Conservation (phyloP, 2,797 vertebrate genomes). For the Pangasius larnaudii region DNA sequence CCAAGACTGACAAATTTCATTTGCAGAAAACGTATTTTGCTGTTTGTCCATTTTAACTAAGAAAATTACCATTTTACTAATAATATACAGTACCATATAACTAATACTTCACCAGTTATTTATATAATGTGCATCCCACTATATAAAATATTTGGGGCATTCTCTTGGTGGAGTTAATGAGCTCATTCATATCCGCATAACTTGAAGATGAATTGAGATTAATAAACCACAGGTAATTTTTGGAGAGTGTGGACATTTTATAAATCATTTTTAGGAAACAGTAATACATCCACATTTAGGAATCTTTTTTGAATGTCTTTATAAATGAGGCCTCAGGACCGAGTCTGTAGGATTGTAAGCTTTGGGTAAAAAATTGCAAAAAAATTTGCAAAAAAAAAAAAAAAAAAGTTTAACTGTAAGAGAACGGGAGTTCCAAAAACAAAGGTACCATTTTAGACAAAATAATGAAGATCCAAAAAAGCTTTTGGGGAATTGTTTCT, state of each 20-base stretch:
- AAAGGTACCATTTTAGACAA: background rate
- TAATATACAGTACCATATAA: background rate
- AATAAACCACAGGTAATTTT: background rate
- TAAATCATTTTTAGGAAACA: background rate
- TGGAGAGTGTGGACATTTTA: background rate
- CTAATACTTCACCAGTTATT: background rate
- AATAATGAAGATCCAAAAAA: background rate
- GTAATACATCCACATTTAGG: background rate
- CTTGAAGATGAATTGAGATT: background rate
- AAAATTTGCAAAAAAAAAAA: no score
- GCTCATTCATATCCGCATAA: background rate
- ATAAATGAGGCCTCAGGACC: background rate
- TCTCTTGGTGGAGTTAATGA: background rate
- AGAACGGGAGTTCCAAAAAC: background rate
- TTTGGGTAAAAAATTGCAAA: background rate
- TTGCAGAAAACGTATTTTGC: background rate
- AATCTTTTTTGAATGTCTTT: background rate
- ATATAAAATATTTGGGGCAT: background rate
- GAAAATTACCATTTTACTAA: background rate
- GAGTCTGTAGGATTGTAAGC: background rate
- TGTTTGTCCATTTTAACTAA: background rate
- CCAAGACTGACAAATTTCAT: background rate
- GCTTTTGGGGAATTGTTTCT: background rate
- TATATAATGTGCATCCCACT: background rate
- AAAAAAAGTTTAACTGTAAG: background rate